Evolutionary conservation across 2,113 vertebrate species (phyloP), one percentile per base, ranked within the genome.

Genomic region (Harpagus bidentatus): DNA sequence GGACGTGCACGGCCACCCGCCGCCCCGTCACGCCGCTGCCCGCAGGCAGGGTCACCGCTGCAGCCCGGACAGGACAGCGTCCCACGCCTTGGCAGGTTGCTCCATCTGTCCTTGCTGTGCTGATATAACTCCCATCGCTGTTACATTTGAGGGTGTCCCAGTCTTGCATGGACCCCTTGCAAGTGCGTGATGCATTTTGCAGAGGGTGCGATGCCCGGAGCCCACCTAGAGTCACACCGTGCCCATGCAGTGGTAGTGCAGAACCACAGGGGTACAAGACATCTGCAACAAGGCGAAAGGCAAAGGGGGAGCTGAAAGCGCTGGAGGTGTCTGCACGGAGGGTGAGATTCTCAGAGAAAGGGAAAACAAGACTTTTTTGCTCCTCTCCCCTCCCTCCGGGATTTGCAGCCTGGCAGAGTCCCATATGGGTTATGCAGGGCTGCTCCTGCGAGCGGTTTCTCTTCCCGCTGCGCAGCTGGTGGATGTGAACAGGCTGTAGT

Each of bases 101-200:
- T 29, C 56, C 13, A 1, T 19, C 42, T 53, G 26, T 40, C 50
- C 66, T 36, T 12, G 26, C 61, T 10, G 19, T 15, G 70, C 69
- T 22, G 65, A 6, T 12, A 0, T 0, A 6, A 7, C 32, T 52
- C 56, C 53, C 26, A 1, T 1, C 0, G 1, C 73, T 28, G 56
- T 9, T 3, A 0, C 0, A 8, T 45, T 3, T 29, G 17, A 17
- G 77, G 26, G 26, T 22, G 1, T 13, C 59, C 20, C 10, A 0
- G 31, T 13, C 29, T 34, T 9, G 26, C n/a, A 0, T 1, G 13
- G 69, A 55, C 25, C 43, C 42, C 43, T 43, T 3, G 20, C 43
- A 4, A 4, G 5, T 3, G 29, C 3, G 0, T 7, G 43, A 11
- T 15, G 43, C 53, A 3, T 47, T 61, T 58, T 29, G 59, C 52